Conservation (phyloP, 2,888 invertebrate species). For the Spodoptera picta region DNA sequence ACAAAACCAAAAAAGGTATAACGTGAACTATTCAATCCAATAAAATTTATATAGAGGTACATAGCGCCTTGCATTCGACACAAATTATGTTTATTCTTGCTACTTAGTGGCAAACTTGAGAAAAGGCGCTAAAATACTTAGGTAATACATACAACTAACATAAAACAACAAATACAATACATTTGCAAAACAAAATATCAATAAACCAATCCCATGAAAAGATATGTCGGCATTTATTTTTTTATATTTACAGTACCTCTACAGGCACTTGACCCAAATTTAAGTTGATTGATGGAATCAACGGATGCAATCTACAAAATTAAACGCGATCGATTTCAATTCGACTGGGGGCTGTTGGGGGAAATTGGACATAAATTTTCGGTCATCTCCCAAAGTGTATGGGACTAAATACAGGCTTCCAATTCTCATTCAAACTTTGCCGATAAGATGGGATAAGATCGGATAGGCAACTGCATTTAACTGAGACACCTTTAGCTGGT, state of each 20-base stretch:
- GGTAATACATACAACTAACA: not conserved
- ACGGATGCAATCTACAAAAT: slow-evolving; percentile 63
- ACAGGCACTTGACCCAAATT: slow-evolving; percentile 43
- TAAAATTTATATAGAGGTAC: too few species aligned
- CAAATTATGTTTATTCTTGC: too few species aligned
- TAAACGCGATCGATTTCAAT: slow-evolving; percentile 66
- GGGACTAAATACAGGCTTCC: slow-evolving; percentile 58
- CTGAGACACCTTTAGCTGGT: slow-evolving; percentile 11
- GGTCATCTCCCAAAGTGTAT: slow-evolving; percentile 67
- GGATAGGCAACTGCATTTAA: slow-evolving; percentile 50
- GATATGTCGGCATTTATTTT: slow-evolving; percentile 19
- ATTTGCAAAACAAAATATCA: not conserved
- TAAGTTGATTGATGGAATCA: slow-evolving; percentile 44
- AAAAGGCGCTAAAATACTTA: not conserved
- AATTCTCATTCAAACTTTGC: slow-evolving; percentile 61
- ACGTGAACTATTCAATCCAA: too few species aligned
- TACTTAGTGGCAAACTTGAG: too few species aligned
- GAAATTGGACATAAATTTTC: slow-evolving; percentile 76
- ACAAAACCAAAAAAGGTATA: too few species aligned
- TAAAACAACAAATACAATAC: not conserved
- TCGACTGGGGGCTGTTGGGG: slow-evolving; percentile 59
- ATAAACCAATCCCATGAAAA: slow-evolving; percentile 21
- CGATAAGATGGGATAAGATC: slow-evolving; percentile 37
- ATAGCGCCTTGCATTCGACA: too few species aligned
- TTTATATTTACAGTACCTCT: slow-evolving; percentile 30